These are phyloP conservation scores for Tolypeutes matacus DNA, from an alignment of 2,797 vertebrate genomes.

Conservation along the genomic window DNA sequence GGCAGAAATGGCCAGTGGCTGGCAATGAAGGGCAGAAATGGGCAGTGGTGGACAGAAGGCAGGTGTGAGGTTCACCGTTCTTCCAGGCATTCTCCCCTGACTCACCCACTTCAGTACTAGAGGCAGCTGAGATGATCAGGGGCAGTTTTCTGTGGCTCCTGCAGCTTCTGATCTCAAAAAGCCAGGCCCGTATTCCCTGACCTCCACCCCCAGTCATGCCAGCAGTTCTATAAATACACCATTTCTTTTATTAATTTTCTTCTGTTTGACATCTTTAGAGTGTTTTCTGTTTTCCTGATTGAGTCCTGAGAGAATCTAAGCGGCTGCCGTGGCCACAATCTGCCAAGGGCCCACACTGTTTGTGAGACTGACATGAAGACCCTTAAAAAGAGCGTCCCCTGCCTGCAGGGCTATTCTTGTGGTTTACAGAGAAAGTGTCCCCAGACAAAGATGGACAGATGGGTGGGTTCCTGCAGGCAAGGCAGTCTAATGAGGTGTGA, in stretches of 20 bases:
- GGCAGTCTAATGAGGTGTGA: background rate
- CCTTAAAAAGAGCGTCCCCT: background rate
- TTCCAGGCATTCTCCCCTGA: background rate
- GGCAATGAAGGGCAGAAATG: no score
- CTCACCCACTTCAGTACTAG: background rate
- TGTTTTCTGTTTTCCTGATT: background rate
- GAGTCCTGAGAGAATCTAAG: background rate
- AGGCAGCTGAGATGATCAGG: background rate
- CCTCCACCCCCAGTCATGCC: background rate
- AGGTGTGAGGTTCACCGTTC: background rate
- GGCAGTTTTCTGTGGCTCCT: background rate
- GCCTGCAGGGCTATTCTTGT: background rate
- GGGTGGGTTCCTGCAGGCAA: background rate
- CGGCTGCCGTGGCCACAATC: background rate
- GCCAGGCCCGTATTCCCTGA: background rate
- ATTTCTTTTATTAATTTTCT: background rate
- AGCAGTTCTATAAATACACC: background rate
- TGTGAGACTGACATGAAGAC: background rate
- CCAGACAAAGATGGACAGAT: background rate
- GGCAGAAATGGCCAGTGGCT: no score
- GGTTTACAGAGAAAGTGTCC: background rate
- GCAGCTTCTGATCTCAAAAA: background rate
- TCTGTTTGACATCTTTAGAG: background rate
- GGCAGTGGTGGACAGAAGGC: background rate
- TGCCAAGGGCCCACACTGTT: background rate